These are phyloP conservation scores for Goniozus legneri DNA, from an alignment of 1,140 invertebrate genomes.

Conservation along the genomic window DNA sequence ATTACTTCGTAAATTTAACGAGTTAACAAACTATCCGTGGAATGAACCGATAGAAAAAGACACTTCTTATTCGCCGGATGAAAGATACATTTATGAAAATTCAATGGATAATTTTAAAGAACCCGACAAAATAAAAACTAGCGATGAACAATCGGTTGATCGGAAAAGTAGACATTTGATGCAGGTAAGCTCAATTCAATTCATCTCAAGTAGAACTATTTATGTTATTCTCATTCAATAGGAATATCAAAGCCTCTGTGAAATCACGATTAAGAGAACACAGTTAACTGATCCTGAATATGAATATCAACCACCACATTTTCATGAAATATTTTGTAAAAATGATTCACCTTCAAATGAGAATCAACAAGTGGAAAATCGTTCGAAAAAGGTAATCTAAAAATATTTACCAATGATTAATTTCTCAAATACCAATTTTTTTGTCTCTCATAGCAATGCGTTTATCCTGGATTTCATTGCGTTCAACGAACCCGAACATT, in stretches of 20 bases:
- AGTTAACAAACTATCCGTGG: background rate
- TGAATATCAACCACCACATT: conserved; percentile 49
- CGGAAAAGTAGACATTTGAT: conserved; percentile 25
- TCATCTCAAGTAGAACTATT: background rate
- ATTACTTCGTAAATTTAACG: no score
- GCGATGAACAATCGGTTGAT: no score
- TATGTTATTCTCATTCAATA: conserved; percentile 16
- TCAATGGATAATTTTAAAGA: background rate
- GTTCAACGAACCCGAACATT: conserved; percentile 45
- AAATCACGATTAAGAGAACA: conserved; percentile 38
- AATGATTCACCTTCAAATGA: conserved; percentile 18
- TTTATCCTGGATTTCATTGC: conserved; percentile 46
- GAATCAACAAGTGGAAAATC: conserved; percentile 1
- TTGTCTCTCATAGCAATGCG: conserved; percentile 41
- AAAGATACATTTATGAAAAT: conserved; percentile 12
- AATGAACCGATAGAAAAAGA: background rate
- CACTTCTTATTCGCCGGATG: conserved; percentile 20
- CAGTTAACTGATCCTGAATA: conserved; percentile 40
- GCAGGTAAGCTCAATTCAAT: conserved; percentile 20
- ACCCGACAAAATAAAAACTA: conserved; percentile 18
- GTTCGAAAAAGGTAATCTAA: conserved; percentile 33
- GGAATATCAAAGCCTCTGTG: conserved; percentile 50
- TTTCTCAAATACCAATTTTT: no score
- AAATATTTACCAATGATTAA: background rate
- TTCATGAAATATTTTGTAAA: conserved; percentile 47